phyloP scores from a whole-genome alignment of 2,888 invertebrate genomes.

The Himalopsyche anomala region DNA sequence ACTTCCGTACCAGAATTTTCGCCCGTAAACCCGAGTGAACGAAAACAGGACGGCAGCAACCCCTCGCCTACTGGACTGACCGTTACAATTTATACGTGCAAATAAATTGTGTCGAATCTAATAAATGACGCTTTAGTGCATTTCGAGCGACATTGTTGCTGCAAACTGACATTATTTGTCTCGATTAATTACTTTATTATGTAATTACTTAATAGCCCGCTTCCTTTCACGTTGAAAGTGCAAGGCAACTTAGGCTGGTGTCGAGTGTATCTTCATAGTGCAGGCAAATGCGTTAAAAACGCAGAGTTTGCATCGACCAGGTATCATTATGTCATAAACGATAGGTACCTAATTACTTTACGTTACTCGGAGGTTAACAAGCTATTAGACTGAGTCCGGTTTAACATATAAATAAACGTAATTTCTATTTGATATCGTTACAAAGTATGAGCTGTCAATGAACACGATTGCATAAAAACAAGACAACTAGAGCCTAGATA shows the following conservation, averaged over 20 bases:
- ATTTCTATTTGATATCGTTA: not conserved
- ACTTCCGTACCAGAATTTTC: too few relatives aligned
- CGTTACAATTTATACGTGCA: not conserved
- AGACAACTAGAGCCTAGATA: too few relatives aligned
- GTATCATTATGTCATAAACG: constrained; percentile 31
- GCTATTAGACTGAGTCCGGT: not conserved
- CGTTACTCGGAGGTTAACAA: constrained; percentile 6
- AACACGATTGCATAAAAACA: too few relatives aligned
- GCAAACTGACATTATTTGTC: constrained; percentile 27
- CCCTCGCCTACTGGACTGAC: too few relatives aligned
- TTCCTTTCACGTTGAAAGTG: constrained; percentile 47
- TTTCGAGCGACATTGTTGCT: constrained; percentile 36
- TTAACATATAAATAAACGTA: not conserved
- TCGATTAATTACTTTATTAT: constrained; percentile 57
- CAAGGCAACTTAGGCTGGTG: not conserved
- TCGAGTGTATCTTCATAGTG: constrained; percentile 6
- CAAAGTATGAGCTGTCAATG: not conserved
- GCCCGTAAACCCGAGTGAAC: too few relatives aligned
- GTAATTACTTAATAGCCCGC: constrained; percentile 52
- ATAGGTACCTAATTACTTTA: not conserved
- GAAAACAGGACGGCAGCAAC: too few relatives aligned
- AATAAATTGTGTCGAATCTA: not conserved
- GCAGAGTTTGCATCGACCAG: not conserved
- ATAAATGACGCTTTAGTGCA: not conserved
- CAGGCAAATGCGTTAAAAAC: not conserved